Evolutionary conservation across 2,888 invertebrate species (phyloP).

Genomic region (Patella caerulea): DNA sequence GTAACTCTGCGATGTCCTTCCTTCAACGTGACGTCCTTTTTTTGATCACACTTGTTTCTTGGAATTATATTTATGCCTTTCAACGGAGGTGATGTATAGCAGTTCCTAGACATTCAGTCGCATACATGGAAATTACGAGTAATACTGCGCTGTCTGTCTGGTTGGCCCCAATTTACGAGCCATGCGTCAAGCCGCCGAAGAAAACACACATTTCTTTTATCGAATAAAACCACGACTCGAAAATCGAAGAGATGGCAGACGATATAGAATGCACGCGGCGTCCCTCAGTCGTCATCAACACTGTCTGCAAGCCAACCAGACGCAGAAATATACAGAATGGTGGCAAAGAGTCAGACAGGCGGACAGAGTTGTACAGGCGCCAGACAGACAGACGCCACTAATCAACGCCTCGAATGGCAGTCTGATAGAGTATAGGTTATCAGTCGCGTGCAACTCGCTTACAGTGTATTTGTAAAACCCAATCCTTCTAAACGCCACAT

Average conservation of each 20-base stretch:
- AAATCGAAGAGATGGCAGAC: slow-evolving; percentile 13
- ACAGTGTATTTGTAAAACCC: too few species aligned
- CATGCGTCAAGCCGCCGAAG: slow-evolving; percentile 10
- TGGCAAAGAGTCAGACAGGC: slow-evolving; percentile 7
- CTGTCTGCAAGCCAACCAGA: neutral
- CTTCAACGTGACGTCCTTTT: neutral
- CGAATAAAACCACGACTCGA: slow-evolving; percentile 7
- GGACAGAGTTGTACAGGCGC: slow-evolving; percentile 7
- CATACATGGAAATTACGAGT: slow-evolving; percentile 7
- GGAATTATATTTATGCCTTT: too few species aligned
- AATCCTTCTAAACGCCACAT: too few species aligned
- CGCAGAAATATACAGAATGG: slow-evolving; percentile 5
- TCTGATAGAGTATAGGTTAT: too few species aligned
- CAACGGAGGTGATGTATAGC: too few species aligned
- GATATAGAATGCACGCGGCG: slow-evolving; percentile 13
- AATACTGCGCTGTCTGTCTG: slow-evolving; percentile 8
- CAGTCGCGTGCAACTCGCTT: too few species aligned
- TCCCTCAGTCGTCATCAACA: slow-evolving; percentile 12
- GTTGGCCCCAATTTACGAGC: slow-evolving; percentile 8
- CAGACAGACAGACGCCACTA: slow-evolving; percentile 3
- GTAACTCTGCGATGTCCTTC: neutral
- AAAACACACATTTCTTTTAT: slow-evolving; percentile 13
- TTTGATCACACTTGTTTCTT: too few species aligned
- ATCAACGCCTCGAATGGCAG: neutral
- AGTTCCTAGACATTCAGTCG: slow-evolving; percentile 2